Evolutionary conservation across 2,113 vertebrate genomes (phyloP), one percentile per base, ranked within the genome.

Genomic region (Nibea coibor): DNA sequence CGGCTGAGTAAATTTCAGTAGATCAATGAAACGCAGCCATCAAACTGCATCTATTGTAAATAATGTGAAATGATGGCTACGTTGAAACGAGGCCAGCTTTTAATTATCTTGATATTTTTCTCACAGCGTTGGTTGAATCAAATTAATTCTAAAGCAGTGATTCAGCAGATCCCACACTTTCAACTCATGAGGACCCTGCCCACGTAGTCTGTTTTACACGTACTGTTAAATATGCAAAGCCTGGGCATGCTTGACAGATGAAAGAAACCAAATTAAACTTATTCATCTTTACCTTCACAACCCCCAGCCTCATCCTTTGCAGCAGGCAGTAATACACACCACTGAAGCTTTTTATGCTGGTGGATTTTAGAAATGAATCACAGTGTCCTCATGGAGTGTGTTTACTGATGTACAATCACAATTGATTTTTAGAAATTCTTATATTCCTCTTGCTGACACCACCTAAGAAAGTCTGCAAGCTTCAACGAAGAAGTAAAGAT

Each of bases 221-320:
- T 76, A 50, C 79, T 79, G 72, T 85, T 81, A 78, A 88, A 90
- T n/a, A 87, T 88, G 80, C 89, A 88, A 83, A 87, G 87, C 74
- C 84, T 20, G 15, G 62, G 78, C 84, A 83, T 73, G 83, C 80
- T 83, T 86, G 80, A 81, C 86, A 90, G 83, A 88, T 84, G 83
- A 88, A 88, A 86, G 86, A 78, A 90, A 69, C 80, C 77, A 87
- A 83, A 87, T 90, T 89, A 87, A 87, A 87, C 73, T 53, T 83
- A 78, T 87, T 90, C 83, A 80, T 86, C 83, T 84, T 57, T 70
- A 82, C 70, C 75, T 79, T 67, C 72, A 45, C 58, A 56, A 22
- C 66, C 80, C 73, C 61, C 20, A 58, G 26, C 54, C 77, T 3
- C 6, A 54, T 65, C 67, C 67, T 69, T 19, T 76, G 59, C 81